Evolutionary conservation across 37 sponge, comb jelly and placozoan species (phyloP), one percentile per base, ranked within the genome.

Genomic region (Halichondria panicea): DNA sequence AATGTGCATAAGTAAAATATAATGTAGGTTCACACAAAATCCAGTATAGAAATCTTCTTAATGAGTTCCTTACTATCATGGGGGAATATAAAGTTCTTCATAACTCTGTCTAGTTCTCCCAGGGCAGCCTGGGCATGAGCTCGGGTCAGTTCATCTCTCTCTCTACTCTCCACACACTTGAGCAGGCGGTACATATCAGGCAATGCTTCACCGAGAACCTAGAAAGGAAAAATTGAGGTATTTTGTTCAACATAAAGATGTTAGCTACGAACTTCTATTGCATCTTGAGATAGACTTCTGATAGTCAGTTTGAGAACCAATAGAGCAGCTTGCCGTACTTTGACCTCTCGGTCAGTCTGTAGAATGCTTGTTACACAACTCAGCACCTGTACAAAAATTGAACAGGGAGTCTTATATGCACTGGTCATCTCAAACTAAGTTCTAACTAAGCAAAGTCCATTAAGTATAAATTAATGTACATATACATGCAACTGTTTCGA

Each of bases 41-140:
- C 38, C 11, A 74, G 39, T 13, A 94, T 57, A 40, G 78, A 62
- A n/a, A 94, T 83, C 42, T 87, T 91, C 82, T 94, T 94, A 22
- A 37, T 68, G 18, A 80, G 60, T 46, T 30, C 50, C 27, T 55
- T 72, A 4, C 31, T 48, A 24, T 74, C 70, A 30, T 60, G 35
- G 7, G 90, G 84, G 61, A 92, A 89, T 19, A 92, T 78, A 38
- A 67, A 43, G 0, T 31, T 38, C 64, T 75, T 72, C 93, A 95
- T 88, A 25, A 95, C 57, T 0, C 32, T 53, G 36, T 89, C 84
- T 63, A 95, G 77, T 55, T 89, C 90, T 35, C 71, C 93, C 28
- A 95, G 79, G 4, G 93, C 93, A 74, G 87, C 78, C 40, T 75
- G 80, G 22, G 93, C 87, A 65, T 92, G 96, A 19, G 68, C 68